phyloP scores from a whole-genome alignment of 2,113 vertebrate genomes.

The Gasterosteus aculeatus region DNA sequence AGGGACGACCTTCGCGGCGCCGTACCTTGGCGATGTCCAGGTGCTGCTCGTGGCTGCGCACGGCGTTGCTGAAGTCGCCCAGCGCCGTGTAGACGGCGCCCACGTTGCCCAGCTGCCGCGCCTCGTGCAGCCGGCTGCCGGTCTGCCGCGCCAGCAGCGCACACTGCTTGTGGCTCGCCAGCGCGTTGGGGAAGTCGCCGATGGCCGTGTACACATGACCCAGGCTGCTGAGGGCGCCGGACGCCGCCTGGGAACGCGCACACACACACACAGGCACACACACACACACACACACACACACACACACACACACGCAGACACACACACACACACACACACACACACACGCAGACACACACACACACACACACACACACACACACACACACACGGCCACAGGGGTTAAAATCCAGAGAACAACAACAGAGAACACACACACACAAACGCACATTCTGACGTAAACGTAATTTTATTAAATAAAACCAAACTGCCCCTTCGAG shows the following conservation, averaged over 20 bases:
- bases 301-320: no score
- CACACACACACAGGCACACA: not conserved
- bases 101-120: conserved; percentile 96
- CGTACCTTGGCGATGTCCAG: conserved; percentile 88
- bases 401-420: not conserved
- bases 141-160: conserved; percentile 93
- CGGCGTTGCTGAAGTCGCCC: conserved; percentile 93
- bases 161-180: conserved; percentile 98
- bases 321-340: not conserved
- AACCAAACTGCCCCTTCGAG: conserved; percentile 44
- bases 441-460: no score
- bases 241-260: conserved; percentile 86
- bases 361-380: not conserved
- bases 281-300: not conserved
- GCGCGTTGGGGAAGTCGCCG: conserved; percentile 93
- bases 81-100: conserved; percentile 97
- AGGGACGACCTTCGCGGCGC: no score
- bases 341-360: not conserved
- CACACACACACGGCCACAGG: no score
- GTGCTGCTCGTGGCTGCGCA: conserved; percentile 94
- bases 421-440: not conserved
- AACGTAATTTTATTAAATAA: no score
- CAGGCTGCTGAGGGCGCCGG: conserved; percentile 92
- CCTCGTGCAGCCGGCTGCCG: conserved; percentile 91
- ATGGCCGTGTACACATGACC: conserved; percentile 97